These are phyloP conservation scores for Bombylius major DNA, from an alignment of 2,888 invertebrate species.

Conservation along the genomic window DNA sequence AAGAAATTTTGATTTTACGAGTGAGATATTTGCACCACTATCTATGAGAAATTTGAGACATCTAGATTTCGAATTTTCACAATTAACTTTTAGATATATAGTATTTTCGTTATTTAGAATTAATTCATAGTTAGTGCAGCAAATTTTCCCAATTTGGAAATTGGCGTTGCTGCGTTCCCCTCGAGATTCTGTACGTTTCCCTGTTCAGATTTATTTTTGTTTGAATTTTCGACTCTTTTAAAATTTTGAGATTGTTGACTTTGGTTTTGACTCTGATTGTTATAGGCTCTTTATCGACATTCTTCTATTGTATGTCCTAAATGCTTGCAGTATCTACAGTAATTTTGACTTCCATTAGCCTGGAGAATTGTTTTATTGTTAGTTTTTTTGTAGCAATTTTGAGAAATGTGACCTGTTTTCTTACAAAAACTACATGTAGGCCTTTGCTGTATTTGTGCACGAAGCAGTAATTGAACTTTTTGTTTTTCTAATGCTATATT, in stretches of 20 bases:
- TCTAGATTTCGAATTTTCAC: neutral
- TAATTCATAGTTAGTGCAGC: neutral
- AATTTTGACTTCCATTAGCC: neutral
- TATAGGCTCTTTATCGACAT: neutral
- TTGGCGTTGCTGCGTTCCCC: neutral
- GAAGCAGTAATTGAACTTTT: no score
- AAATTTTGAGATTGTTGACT: no score
- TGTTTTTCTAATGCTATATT: no score
- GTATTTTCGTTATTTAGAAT: neutral
- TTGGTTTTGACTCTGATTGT: no score
- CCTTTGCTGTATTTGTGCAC: no score
- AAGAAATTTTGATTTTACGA: neutral
- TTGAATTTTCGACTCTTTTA: no score
- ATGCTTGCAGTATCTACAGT: neutral
- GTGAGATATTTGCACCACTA: neutral
- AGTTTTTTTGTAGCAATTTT: conserved; percentile 5
- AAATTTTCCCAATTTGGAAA: neutral
- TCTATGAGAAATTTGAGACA: neutral
- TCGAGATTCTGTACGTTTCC: neutral
- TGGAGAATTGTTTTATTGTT: conserved; percentile 3
- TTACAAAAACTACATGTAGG: no score
- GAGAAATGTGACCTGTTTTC: no score
- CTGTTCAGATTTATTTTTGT: neutral
- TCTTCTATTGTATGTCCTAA: neutral
- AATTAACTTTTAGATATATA: neutral